Conservation (phyloP, 2,113 vertebrate genomes). For the Lycaon pictus region DNA sequence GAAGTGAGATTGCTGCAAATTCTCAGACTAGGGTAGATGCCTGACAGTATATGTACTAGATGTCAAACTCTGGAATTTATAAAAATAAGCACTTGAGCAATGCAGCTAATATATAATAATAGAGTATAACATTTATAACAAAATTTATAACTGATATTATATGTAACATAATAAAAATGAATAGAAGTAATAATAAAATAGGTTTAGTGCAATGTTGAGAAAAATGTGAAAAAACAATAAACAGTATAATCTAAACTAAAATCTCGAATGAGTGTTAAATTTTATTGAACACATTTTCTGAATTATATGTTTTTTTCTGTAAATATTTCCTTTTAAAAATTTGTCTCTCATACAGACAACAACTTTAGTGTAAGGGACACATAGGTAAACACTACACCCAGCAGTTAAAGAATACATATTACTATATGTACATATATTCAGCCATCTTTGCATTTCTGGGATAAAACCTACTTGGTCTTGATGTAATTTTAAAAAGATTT, state of each 20-base stretch:
- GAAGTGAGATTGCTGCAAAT: neutral
- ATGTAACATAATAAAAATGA: neutral
- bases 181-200: neutral
- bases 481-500: neutral
- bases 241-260: neutral
- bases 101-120: neutral
- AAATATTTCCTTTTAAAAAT: neutral
- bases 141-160: neutral
- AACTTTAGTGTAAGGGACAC: neutral
- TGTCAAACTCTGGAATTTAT: neutral
- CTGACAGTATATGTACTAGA: neutral
- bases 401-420: neutral
- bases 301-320: neutral
- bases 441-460: neutral
- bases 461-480: neutral
- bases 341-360: neutral
- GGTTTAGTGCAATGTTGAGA: neutral
- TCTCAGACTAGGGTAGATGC: neutral
- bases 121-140: neutral
- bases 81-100: neutral
- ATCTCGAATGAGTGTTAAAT: slow-evolving; percentile 1
- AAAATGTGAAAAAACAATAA: neutral
- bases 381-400: neutral
- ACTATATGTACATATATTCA: neutral
- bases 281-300: slow-evolving; percentile 39